These are phyloP conservation scores for Cephus sareptanus DNA, from an alignment of 2,888 invertebrate species.

Conservation along the genomic window DNA sequence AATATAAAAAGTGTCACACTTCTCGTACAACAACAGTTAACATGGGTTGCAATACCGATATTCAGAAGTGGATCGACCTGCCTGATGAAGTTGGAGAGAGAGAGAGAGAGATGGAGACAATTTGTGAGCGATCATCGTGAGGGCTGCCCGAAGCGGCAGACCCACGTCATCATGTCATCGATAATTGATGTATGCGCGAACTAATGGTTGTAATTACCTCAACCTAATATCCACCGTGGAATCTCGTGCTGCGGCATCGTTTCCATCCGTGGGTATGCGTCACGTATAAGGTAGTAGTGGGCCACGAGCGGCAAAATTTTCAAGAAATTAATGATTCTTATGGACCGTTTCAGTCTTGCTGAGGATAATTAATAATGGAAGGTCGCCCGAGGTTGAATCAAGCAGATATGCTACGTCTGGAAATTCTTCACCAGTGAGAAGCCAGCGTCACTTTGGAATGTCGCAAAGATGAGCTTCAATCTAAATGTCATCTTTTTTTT, in stretches of 20 bases:
- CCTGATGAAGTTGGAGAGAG: conserved; percentile 7
- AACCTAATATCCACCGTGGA: conserved; percentile 56
- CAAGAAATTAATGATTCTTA: conserved; percentile 34
- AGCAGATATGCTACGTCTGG: conserved; percentile 8
- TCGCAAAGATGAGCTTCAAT: background rate
- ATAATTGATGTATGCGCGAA: conserved; percentile 63
- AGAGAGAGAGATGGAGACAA: conserved; percentile 35
- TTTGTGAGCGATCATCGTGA: conserved; percentile 27
- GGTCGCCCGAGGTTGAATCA: conserved; percentile 39
- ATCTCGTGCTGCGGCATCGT: conserved; percentile 42
- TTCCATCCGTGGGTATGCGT: conserved; percentile 15
- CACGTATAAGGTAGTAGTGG: background rate
- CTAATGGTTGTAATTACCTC: conserved; percentile 62
- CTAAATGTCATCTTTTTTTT: background rate
- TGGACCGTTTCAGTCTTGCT: conserved; percentile 20
- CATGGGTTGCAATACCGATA: background rate
- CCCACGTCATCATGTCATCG: conserved; percentile 60
- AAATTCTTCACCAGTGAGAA: background rate
- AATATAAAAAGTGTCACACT: background rate
- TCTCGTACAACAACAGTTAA: background rate
- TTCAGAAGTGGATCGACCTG: conserved; percentile 6
- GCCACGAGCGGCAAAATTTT: conserved; percentile 30
- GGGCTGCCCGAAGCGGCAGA: conserved; percentile 50
- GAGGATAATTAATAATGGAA: conserved; percentile 48
- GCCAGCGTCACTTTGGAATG: background rate